Conservation (phyloP, 1,140 invertebrate genomes). For the Uloborus diversus region DNA sequence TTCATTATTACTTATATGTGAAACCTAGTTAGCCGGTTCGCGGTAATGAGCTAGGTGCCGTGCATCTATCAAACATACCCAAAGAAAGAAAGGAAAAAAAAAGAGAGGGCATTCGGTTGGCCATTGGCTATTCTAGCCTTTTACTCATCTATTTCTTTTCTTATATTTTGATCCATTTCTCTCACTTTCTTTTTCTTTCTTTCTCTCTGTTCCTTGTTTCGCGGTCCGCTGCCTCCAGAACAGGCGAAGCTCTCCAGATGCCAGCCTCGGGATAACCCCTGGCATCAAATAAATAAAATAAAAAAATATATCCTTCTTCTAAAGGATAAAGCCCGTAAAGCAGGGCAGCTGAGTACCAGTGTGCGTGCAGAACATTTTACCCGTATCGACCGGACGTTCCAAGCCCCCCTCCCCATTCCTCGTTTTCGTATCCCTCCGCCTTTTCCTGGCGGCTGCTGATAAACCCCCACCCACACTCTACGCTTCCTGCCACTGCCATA, state of each 20-base stretch:
- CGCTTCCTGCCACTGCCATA: neutral
- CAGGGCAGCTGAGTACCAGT: constrained; percentile 6
- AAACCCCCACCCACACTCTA: constrained; percentile 20
- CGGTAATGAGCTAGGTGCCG: too few species aligned
- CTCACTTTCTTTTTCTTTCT: constrained; percentile 22
- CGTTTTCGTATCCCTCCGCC: neutral
- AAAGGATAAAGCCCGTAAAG: constrained; percentile 42
- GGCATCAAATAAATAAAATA: constrained; percentile 41
- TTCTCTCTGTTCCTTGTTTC: constrained; percentile 48
- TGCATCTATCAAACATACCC: too few species aligned
- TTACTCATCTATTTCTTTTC: constrained; percentile 20
- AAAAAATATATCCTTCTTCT: neutral
- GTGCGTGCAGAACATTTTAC: constrained; percentile 45
- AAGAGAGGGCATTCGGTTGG: too few species aligned
- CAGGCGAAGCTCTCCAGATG: constrained; percentile 49
- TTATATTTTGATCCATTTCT: constrained; percentile 54
- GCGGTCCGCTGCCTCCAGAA: constrained; percentile 50
- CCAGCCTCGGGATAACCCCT: constrained; percentile 37
- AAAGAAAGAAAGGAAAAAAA: too few species aligned
- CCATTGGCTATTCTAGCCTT: constrained; percentile 35
- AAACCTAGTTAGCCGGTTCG: too few species aligned
- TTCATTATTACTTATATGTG: too few species aligned
- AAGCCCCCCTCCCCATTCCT: neutral
- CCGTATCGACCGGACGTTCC: constrained; percentile 45
- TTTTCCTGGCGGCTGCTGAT: constrained; percentile 47